Percentiles rank a stretch among this genome's conserved stretches.
phyloP scores from a whole-genome alignment of 2,113 vertebrate genomes.

The Motacilla alba region DNA sequence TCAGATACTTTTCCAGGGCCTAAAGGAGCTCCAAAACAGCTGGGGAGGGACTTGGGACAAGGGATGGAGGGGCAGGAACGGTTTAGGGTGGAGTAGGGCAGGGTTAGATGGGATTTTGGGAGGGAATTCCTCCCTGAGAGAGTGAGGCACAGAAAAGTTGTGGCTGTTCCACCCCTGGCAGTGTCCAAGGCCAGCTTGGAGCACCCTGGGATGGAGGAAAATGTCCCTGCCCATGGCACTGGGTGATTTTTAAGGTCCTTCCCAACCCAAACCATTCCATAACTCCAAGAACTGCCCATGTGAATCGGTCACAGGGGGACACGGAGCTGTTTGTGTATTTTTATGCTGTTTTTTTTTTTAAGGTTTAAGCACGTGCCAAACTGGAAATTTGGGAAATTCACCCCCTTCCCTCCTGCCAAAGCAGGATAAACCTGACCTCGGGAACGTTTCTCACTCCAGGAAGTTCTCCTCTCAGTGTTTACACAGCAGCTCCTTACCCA shows the following conservation, averaged over 20 bases:
- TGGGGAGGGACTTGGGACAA: too few relatives aligned
- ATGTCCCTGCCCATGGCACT: too few relatives aligned
- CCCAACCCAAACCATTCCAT: too few relatives aligned
- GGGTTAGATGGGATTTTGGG: too few relatives aligned
- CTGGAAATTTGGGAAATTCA: not conserved
- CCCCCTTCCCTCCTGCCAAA: not conserved
- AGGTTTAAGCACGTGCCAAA: not conserved
- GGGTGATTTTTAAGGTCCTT: too few relatives aligned
- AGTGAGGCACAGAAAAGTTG: too few relatives aligned
- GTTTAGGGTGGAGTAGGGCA: too few relatives aligned
- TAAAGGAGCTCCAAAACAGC: not conserved
- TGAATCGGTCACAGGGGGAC: not conserved
- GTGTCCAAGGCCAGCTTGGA: too few relatives aligned
- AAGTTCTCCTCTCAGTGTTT: constrained; percentile 46
- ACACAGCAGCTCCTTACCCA: not conserved
- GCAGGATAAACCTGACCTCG: not conserved
- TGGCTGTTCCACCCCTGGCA: too few relatives aligned
- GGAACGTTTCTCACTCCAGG: constrained; percentile 21
- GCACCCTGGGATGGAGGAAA: too few relatives aligned
- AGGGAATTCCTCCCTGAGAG: too few relatives aligned
- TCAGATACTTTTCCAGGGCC: accelerated
- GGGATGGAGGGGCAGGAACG: too few relatives aligned
- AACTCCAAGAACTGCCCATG: not conserved
- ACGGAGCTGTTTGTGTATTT: accelerated
- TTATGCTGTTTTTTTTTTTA: not conserved